Percentiles rank a stretch among this genome's conserved stretches.
Evolutionary conservation across 2,797 vertebrate species (phyloP).

Genomic region (Pseudochirops corinnae): DNA sequence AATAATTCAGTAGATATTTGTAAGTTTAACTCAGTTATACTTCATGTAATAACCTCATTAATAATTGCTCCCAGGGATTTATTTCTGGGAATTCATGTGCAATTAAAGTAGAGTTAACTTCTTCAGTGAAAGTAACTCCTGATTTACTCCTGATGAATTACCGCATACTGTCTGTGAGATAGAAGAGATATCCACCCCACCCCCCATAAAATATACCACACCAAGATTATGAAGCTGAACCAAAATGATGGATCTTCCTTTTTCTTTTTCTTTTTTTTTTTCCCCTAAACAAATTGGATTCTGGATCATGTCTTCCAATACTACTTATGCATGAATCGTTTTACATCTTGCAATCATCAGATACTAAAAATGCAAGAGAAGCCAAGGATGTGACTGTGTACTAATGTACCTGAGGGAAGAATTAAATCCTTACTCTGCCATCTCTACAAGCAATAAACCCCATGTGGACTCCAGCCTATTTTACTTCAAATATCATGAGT

Average conservation of each 20-base stretch:
- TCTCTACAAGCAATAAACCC: not conserved
- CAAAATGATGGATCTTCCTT: conserved; percentile 48
- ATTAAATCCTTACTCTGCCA: conserved; percentile 49
- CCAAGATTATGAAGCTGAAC: conserved; percentile 40
- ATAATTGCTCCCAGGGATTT: conserved; percentile 7
- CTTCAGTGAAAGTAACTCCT: conserved; percentile 16
- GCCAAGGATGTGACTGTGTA: not conserved
- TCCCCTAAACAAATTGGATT: not conserved
- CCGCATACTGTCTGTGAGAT: not conserved
- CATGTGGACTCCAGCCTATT: not conserved
- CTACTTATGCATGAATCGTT: conserved; percentile 10
- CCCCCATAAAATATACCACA: not conserved
- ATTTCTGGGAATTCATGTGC: conserved; percentile 11
- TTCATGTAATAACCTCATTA: not conserved
- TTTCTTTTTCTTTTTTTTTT: not conserved
- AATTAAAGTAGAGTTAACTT: conserved; percentile 26
- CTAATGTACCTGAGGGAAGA: conserved; percentile 56
- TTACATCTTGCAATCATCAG: conserved; percentile 58
- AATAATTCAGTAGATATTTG: conserved; percentile 16
- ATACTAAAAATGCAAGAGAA: conserved; percentile 45
- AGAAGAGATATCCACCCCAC: not conserved
- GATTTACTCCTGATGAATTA: not conserved
- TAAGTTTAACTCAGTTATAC: conserved; percentile 9
- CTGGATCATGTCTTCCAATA: not conserved
- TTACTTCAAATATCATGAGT: not conserved